Evolutionary conservation across 2,888 invertebrate species (phyloP), one percentile per base, ranked within the genome.

Genomic region (Alitta virens): DNA sequence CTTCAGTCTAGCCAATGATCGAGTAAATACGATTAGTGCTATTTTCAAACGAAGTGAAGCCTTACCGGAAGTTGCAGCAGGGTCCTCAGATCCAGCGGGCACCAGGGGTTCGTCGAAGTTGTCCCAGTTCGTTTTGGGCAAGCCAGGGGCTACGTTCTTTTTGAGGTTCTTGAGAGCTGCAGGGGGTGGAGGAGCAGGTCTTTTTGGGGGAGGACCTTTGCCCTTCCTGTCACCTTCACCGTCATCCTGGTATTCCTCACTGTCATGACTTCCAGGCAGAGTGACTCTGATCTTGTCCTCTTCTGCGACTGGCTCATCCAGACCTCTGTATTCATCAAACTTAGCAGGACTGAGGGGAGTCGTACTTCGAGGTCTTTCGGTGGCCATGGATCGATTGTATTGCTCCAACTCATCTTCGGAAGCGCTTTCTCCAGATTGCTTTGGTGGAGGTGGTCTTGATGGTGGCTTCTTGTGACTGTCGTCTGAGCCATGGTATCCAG

Each of bases 111-210:
- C n/a, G n/a, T n/a, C n/a, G n/a, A n/a, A n/a, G n/a, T n/a, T n/a
- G n/a, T n/a, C n/a, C n/a, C n/a, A n/a, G n/a, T n/a, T n/a, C n/a
- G n/a, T n/a, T n/a, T 23, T 25, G 18, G 23, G 9, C 33, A 24
- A 1, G 56, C 46, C 24, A 25, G 42, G 50, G 56, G 42, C 18
- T 23, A 2, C 18, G 23, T 23, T 23, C 50, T 49, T 43, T 27
- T 25, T 3, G 50, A 43, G n/a, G 50, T 49, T 26, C 50, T 57
- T 2, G 33, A 33, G 33, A 12, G 33, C 33, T 7, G 33, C 33
- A 33, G 57, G 49, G n/a, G 57, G 46, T 9, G 57, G 57, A n/a
- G 57, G 57, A 27, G 49, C 43, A 57, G 26, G 57, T 43, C 26
- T 18, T 49, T 42, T 57, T 46, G 25, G 57, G 2, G 57, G 57